Conservation (phyloP, 1,140 invertebrate species). For the Aleiodes sp. region DNA sequence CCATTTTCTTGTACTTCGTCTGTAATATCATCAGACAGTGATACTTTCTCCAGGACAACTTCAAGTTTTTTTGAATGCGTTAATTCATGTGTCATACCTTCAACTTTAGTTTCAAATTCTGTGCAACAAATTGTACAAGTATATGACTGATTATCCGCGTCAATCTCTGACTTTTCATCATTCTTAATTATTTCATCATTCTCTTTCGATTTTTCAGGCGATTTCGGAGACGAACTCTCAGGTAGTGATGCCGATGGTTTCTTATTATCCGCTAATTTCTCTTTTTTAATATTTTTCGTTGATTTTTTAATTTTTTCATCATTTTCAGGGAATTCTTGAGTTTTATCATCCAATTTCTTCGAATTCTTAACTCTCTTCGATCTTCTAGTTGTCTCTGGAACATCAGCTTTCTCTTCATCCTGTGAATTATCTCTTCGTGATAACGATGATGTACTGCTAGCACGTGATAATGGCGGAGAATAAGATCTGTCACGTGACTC, state of each 20-base stretch:
- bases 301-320: neutral
- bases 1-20: neutral
- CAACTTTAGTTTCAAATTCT: slow-evolving; percentile 49
- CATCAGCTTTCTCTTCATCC: neutral
- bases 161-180: slow-evolving; percentile 16
- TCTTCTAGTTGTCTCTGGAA: neutral
- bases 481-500: no score
- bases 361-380: neutral
- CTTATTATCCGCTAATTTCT: neutral
- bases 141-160: slow-evolving; percentile 30
- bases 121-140: slow-evolving; percentile 49
- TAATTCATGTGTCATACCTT: slow-evolving; percentile 49
- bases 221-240: neutral
- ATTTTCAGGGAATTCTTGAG: no score
- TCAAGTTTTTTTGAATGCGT: slow-evolving; percentile 52
- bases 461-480: no score
- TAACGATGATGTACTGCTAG: no score
- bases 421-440: no score
- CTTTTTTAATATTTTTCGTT: neutral
- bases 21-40: neutral
- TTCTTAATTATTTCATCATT: slow-evolving; percentile 30
- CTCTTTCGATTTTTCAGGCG: neutral
- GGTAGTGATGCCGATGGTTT: neutral
- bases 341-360: no score
- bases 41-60: slow-evolving; percentile 47